Evolutionary conservation across 1,140 invertebrate species (phyloP), one percentile per base, ranked within the genome.

Genomic region (Arctopsyche grandis): DNA sequence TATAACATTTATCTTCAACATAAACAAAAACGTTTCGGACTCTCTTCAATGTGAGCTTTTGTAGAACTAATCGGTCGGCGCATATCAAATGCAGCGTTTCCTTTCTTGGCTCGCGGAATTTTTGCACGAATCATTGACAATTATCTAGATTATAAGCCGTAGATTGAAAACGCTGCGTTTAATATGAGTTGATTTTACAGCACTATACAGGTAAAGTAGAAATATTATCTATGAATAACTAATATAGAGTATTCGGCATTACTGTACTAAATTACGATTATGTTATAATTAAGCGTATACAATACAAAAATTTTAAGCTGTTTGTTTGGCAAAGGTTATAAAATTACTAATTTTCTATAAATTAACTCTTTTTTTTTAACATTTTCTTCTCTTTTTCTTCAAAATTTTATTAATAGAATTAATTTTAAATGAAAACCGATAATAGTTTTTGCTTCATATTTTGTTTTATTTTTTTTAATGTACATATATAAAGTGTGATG

Each of bases 11-110:
- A 60, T 48, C 38, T 63, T 46, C 3, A 60, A 22, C 48, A 74
- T 63, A 70, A 43, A 66, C n/a, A 14, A 12, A 63, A n/a, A 48
- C 58, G 69, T 77, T 75, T 81, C 76, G 60, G 44, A 56, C 69
- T 48, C 56, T 71, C 29, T 76, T 80, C 75, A 78, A 70, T 82
- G 78, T 79, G 71, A 82, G 81, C 81, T 80, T 78, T 82, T 69
- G 81, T 79, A 80, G 78, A 69, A 80, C 70, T 82, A 82, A 82
- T 70, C 46, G 48, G 52, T 80, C 70, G 43, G 26, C 58, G 16
- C 74, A 78, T 78, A 46, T 71, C 60, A 76, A 70, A 75, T 71
- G 56, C 52, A 56, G 44, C 16, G 24, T 48, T 74, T 52, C 77
- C 10, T 16, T n/a, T 38, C 29, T 38, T 38, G 29, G n/a, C n/a